Evolutionary conservation across 2,113 vertebrate genomes (phyloP).

Genomic region (Acanthisitta chloris): DNA sequence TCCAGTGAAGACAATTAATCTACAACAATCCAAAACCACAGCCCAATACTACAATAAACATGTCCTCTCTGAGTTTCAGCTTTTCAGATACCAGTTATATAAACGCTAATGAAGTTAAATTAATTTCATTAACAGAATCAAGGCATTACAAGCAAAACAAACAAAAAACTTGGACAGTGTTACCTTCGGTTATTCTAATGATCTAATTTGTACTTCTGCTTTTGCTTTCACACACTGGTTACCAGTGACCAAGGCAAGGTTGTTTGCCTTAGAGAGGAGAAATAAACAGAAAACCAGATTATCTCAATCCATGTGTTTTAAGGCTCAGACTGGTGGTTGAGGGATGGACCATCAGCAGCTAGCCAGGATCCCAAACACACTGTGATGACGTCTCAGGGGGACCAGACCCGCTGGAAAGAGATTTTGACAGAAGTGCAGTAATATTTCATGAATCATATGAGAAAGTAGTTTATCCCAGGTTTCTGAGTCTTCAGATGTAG

Average conservation of each 20-base stretch:
- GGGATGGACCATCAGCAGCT: neutral
- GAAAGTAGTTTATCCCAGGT: neutral
- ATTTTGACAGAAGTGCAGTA: neutral
- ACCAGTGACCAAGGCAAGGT: neutral
- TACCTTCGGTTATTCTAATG: conserved; percentile 21
- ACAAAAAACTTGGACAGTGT: neutral
- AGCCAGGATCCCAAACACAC: neutral
- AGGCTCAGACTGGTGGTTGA: neutral
- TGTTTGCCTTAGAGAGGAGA: neutral
- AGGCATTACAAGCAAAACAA: neutral
- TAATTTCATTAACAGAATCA: neutral
- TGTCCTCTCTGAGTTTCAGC: neutral
- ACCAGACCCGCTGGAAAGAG: neutral
- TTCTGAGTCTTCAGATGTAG: neutral
- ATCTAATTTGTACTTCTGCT: neutral
- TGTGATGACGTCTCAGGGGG: neutral
- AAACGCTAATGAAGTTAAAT: neutral
- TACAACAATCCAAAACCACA: neutral
- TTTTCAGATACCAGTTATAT: neutral
- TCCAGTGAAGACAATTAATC: neutral
- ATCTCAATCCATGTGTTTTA: neutral
- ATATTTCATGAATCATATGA: neutral
- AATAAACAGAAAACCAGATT: neutral
- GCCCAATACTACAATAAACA: neutral
- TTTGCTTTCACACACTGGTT: neutral